phyloP scores from a whole-genome alignment of 2,888 invertebrate species.

The Eupithecia exiguata region DNA sequence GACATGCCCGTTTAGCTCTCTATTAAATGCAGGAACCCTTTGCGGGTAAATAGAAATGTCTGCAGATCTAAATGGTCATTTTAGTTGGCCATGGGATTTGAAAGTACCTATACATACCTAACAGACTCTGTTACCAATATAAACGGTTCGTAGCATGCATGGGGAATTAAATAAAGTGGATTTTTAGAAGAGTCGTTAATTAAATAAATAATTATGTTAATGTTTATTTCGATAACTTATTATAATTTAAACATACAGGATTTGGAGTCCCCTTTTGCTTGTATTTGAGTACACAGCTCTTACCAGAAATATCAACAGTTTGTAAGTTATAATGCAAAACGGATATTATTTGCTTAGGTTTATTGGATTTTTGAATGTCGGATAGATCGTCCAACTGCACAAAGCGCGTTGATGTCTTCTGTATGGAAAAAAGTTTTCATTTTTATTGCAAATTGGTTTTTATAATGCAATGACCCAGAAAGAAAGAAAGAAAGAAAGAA shows the following conservation, averaged over 20 bases:
- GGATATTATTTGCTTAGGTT: too few relatives aligned
- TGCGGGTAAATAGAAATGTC: conserved; percentile 22
- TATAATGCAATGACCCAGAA: too few relatives aligned
- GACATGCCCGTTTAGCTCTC: conserved; percentile 44
- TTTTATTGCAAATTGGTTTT: too few relatives aligned
- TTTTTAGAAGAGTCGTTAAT: not conserved
- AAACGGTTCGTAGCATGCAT: not conserved
- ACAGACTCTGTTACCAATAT: not conserved
- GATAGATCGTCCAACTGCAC: not conserved
- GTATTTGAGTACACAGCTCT: too few relatives aligned
- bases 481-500: too few relatives aligned
- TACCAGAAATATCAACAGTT: too few relatives aligned
- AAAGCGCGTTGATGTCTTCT: conserved; percentile 27
- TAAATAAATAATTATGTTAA: too few relatives aligned
- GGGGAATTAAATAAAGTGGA: not conserved
- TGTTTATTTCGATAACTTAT: too few relatives aligned
- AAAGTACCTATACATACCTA: not conserved
- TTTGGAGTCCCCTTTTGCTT: too few relatives aligned
- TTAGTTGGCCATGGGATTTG: not conserved
- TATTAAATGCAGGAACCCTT: conserved; percentile 35
- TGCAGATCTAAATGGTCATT: conserved; percentile 19
- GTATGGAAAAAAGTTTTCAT: conserved; percentile 1
- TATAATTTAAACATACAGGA: too few relatives aligned
- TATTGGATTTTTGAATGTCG: not conserved
- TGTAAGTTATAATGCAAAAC: too few relatives aligned